Evolutionary conservation across 2,888 invertebrate species (phyloP).

Genomic region (Eumacrocentrus americanus): DNA sequence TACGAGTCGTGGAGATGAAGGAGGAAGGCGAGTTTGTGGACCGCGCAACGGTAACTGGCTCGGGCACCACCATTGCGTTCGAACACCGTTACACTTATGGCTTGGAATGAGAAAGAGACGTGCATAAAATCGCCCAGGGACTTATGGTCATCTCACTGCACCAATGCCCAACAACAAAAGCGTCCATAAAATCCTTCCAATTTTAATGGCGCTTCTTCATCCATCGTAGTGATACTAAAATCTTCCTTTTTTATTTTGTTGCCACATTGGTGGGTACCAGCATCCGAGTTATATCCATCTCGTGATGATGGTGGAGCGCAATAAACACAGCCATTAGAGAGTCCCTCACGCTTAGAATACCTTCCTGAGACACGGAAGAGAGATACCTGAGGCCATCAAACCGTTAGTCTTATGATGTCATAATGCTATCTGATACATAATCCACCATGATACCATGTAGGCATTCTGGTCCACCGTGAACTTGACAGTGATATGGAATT

Average conservation of each 20-base stretch:
- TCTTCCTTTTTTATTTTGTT: too few relatives aligned
- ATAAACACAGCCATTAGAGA: not conserved
- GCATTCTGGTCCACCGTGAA: not conserved
- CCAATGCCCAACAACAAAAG: too few relatives aligned
- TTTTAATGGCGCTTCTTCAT: not conserved
- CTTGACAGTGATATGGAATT: not conserved
- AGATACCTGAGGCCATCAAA: not conserved
- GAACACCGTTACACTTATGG: constrained; percentile 59
- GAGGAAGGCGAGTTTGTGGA: constrained; percentile 52
- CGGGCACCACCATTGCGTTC: constrained; percentile 43
- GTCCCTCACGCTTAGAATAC: not conserved
- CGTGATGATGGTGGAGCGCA: not conserved
- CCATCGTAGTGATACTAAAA: too few relatives aligned
- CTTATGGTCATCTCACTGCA: not conserved
- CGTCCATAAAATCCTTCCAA: not conserved
- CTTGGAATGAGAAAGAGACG: constrained; percentile 24
- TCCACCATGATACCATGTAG: not conserved
- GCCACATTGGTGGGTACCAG: too few relatives aligned
- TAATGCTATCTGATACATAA: not conserved
- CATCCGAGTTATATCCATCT: not conserved
- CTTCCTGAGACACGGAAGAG: not conserved
- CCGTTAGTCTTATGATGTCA: not conserved
- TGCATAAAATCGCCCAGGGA: constrained; percentile 38
- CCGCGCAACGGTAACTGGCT: constrained; percentile 56
- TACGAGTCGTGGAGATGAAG: constrained; percentile 4